Evolutionary conservation across 2,888 invertebrate species (phyloP).

Genomic region (Chironomus riparius): DNA sequence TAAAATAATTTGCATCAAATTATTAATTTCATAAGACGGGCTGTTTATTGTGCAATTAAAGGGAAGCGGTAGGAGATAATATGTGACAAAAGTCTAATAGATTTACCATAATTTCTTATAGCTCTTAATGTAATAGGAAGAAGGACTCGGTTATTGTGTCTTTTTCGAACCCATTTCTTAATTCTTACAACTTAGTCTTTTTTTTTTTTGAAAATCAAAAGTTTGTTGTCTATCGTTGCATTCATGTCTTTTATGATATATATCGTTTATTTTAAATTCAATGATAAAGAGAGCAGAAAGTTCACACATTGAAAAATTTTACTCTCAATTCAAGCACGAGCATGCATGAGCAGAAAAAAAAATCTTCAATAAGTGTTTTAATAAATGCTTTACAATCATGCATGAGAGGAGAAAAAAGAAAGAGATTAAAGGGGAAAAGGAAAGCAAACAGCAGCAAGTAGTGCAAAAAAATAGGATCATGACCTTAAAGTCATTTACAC

Average conservation of each 20-base stretch:
- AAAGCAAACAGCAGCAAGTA: not conserved
- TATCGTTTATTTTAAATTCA: not conserved
- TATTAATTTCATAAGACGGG: not conserved
- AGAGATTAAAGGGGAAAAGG: not conserved
- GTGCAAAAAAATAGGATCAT: conserved; percentile 22
- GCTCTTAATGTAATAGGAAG: too few species aligned
- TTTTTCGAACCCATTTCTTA: too few species aligned
- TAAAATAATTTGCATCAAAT: too few species aligned
- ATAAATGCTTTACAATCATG: not conserved
- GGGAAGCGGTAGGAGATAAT: too few species aligned
- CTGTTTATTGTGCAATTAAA: too few species aligned
- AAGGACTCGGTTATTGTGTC: too few species aligned
- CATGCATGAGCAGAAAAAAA: not conserved
- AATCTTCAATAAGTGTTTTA: not conserved
- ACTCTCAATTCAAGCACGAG: not conserved
- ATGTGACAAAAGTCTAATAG: too few species aligned
- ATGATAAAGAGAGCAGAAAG: too few species aligned
- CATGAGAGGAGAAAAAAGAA: not conserved
- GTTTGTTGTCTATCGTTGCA: conserved; percentile 24
- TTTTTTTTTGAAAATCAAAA: not conserved
- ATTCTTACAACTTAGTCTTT: not conserved
- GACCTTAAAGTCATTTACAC: conserved; percentile 27
- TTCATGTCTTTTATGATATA: conserved; percentile 11
- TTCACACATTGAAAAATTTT: too few species aligned
- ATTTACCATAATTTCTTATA: too few species aligned